phyloP scores from a whole-genome alignment of 2,888 invertebrate species.

The Callyntrura guangdongensis region DNA sequence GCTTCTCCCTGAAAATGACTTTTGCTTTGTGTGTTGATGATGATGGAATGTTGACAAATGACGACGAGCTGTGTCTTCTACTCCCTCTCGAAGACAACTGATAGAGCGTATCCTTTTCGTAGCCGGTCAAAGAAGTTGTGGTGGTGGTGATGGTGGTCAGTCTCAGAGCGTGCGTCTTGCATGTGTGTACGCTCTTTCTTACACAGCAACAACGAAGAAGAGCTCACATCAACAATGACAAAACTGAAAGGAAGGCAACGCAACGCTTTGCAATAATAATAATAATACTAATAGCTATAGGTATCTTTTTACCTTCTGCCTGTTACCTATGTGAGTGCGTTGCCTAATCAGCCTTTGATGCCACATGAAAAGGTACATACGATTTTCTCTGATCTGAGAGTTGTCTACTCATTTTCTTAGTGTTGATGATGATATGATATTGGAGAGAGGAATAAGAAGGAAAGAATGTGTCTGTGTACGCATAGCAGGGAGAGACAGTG shows the following conservation, averaged over 20 bases:
- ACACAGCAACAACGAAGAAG: slow-evolving; percentile 6
- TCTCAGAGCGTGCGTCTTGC: not conserved
- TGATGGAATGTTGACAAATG: slow-evolving; percentile 52
- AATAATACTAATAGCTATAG: slow-evolving; percentile 7
- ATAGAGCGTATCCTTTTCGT: slow-evolving; percentile 48
- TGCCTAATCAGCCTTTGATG: slow-evolving; percentile 17
- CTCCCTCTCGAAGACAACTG: slow-evolving; percentile 70
- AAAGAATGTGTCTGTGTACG: slow-evolving; percentile 41
- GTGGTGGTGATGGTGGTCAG: slow-evolving; percentile 42
- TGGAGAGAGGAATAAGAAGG: not conserved
- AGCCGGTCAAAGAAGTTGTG: slow-evolving; percentile 58
- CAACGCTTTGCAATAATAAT: not conserved
- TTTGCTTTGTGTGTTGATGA: not conserved
- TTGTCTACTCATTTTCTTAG: not conserved
- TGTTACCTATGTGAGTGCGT: not conserved
- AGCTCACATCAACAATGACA: slow-evolving; percentile 42
- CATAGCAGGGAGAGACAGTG: not conserved
- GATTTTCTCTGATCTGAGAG: not conserved
- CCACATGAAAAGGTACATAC: not conserved
- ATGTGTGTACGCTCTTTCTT: not conserved
- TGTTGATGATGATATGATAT: not conserved
- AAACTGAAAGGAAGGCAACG: slow-evolving; percentile 26
- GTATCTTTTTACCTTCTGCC: not conserved
- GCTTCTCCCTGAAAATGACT: slow-evolving; percentile 4
- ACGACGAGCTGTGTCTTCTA: slow-evolving; percentile 62